Percentiles rank a stretch among this genome's conserved stretches.
Conservation (phyloP, 2,113 vertebrate species). For the Herpetotheres cachinnans region DNA sequence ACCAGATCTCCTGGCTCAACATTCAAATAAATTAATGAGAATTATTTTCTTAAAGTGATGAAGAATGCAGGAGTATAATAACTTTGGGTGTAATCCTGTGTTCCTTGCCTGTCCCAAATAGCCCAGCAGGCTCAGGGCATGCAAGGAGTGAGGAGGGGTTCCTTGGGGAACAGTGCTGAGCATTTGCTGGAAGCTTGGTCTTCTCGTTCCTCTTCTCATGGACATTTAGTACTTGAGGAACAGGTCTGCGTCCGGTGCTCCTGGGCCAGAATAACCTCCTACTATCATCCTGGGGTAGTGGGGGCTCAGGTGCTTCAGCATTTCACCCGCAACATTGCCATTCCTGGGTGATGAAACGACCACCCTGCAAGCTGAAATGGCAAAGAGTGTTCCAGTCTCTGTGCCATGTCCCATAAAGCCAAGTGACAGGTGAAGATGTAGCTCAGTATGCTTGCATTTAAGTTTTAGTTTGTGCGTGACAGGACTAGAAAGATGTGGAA, state of each 20-base stretch:
- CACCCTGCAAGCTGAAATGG: background rate
- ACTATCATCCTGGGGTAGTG: accelerated
- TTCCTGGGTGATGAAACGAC: background rate
- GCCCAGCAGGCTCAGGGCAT: background rate
- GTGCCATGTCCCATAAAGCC: accelerated
- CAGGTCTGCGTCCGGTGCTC: background rate
- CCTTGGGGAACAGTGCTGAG: background rate
- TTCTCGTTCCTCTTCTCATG: accelerated
- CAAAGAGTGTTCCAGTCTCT: background rate
- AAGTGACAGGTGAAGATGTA: accelerated
- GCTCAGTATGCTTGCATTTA: background rate
- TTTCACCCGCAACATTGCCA: background rate
- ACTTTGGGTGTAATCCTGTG: background rate
- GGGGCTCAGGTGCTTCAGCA: background rate
- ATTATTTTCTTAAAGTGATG: background rate
- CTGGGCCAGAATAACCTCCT: background rate
- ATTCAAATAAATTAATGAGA: background rate
- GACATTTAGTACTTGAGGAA: background rate
- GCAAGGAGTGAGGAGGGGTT: background rate
- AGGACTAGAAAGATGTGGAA: background rate
- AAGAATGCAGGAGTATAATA: background rate
- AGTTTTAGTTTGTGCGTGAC: background rate
- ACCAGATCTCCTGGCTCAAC: background rate
- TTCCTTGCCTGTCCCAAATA: background rate
- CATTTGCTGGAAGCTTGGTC: background rate